Conservation (phyloP, 2,797 vertebrate genomes). For the Pelochelys cantorii region DNA sequence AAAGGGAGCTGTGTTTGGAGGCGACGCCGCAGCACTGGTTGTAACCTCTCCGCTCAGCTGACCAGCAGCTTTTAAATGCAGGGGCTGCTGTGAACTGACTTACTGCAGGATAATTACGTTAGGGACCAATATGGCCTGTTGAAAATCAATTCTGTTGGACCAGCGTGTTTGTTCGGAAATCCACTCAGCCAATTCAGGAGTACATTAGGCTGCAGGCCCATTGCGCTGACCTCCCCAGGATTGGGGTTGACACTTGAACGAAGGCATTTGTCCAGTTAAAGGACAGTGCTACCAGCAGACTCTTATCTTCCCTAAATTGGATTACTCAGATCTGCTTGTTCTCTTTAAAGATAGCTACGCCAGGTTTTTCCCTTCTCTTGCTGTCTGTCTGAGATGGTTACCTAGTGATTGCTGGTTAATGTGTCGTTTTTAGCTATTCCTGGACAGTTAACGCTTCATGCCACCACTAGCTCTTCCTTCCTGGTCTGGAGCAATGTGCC, state of each 20-base stretch:
- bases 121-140: constrained; percentile 81
- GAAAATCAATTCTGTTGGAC: constrained; percentile 85
- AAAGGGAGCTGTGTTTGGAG: constrained; percentile 13
- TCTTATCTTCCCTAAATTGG: constrained; percentile 89
- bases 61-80: constrained; percentile 77
- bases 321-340: constrained; percentile 88
- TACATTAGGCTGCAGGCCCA: constrained; percentile 84
- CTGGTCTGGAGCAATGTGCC: neutral
- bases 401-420: constrained; percentile 78
- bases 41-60: constrained; percentile 64
- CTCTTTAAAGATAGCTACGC: constrained; percentile 85
- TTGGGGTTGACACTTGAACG: constrained; percentile 88
- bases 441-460: constrained; percentile 5
- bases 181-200: constrained; percentile 85
- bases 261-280: constrained; percentile 87
- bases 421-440: constrained; percentile 68
- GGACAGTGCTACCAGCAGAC: constrained; percentile 84
- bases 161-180: constrained; percentile 82
- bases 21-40: constrained; percentile 1
- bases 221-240: constrained; percentile 81
- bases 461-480: constrained; percentile 30
- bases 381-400: constrained; percentile 82
- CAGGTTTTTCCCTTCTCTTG: constrained; percentile 72
- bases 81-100: constrained; percentile 78
- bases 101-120: constrained; percentile 83